phyloP scores from a whole-genome alignment of 2,888 invertebrate species.

The Exocentrus adspersus region DNA sequence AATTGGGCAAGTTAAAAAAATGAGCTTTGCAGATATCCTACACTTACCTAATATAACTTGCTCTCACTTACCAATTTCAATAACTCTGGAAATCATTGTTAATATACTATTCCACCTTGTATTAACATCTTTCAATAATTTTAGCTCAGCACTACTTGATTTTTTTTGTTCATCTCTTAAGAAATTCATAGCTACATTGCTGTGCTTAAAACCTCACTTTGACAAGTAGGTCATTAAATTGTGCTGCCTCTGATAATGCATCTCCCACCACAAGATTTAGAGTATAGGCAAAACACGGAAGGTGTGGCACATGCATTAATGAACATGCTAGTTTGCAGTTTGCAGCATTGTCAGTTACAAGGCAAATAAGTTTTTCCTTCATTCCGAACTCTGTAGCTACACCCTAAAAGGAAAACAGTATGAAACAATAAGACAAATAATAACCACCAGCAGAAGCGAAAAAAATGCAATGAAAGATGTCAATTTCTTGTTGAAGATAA shows the following conservation, averaged over 20 bases:
- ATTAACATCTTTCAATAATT: conserved; percentile 6
- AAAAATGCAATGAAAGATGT: no score
- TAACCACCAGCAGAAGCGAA: no score
- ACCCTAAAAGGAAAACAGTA: no score
- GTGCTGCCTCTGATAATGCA: not conserved
- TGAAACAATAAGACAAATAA: no score
- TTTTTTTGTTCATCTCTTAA: conserved; percentile 5
- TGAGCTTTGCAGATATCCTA: conserved; percentile 1
- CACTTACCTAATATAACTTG: not conserved
- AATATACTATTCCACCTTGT: conserved; percentile 21
- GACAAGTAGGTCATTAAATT: not conserved
- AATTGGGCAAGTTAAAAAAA: not conserved
- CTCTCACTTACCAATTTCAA: conserved; percentile 8
- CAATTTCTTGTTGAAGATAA: no score
- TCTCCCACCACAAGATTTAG: not conserved
- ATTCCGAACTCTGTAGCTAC: no score
- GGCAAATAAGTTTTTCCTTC: not conserved
- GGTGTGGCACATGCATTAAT: not conserved
- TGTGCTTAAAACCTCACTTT: not conserved
- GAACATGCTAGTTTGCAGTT: not conserved
- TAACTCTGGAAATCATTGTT: conserved; percentile 7
- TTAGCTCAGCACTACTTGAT: not conserved
- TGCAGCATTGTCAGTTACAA: not conserved
- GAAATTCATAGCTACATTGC: not conserved
- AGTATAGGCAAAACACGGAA: conserved; percentile 1